Conservation (phyloP, 1,140 invertebrate genomes). For the Homarus americanus region DNA sequence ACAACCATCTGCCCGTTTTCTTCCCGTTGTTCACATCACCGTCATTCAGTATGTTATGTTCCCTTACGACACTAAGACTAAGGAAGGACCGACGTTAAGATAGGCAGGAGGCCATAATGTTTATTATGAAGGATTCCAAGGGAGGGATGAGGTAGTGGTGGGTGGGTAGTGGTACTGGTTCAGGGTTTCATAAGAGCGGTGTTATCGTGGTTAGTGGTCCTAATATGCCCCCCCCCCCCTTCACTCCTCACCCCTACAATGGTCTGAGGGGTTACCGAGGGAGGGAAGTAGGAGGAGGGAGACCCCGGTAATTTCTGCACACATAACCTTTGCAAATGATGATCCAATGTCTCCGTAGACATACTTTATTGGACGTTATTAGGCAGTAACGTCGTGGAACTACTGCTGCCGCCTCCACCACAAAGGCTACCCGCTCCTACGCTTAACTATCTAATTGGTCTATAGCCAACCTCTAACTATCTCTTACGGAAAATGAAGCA, state of each 20-base stretch:
- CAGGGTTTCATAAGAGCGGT: too few species aligned
- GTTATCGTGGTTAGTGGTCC: too few species aligned
- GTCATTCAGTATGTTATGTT: too few species aligned
- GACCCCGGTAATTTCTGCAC: neutral
- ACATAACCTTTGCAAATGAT: conserved; percentile 34
- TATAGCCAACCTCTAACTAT: conserved; percentile 42
- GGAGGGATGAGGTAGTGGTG: neutral
- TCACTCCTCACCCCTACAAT: too few species aligned
- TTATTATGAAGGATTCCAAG: neutral
- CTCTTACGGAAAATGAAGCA: conserved; percentile 29
- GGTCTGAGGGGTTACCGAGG: too few species aligned
- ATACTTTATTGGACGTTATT: conserved; percentile 43
- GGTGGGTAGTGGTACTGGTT: neutral
- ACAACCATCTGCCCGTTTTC: too few species aligned
- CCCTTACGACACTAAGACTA: too few species aligned
- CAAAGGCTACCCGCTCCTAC: neutral
- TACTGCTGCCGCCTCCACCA: neutral
- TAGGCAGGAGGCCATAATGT: neutral
- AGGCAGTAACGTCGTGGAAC: neutral
- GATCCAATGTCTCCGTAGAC: conserved; percentile 50
- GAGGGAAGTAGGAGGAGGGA: too few species aligned
- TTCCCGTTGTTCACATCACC: too few species aligned
- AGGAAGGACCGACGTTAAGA: too few species aligned
- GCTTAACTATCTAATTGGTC: conserved; percentile 23
- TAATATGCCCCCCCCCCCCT: too few species aligned